phyloP scores from a whole-genome alignment of 92 coral and sea anemone species.

The Palythoa caribaeorum region DNA sequence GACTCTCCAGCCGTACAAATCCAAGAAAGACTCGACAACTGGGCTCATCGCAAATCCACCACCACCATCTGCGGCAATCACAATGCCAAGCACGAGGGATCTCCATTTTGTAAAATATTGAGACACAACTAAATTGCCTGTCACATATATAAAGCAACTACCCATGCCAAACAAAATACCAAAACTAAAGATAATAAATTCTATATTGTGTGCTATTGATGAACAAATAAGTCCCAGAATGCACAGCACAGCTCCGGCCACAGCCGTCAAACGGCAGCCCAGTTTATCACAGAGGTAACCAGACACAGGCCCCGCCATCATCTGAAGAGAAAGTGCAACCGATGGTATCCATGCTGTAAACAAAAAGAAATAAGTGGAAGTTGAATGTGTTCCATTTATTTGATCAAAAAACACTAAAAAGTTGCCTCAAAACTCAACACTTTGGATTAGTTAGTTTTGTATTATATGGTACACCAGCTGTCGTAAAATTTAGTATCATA shows the following conservation, averaged over 20 bases:
- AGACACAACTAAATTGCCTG: conserved; percentile 36
- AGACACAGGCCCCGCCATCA: conserved; percentile 43
- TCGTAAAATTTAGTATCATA: no score
- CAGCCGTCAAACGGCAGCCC: conserved; percentile 37
- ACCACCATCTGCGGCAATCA: conserved; percentile 30
- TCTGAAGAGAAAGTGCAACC: conserved; percentile 23
- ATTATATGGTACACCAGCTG: no score
- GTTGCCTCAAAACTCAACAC: not conserved
- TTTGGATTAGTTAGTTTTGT: no score
- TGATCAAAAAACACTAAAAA: not conserved
- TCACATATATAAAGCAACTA: conserved; percentile 16
- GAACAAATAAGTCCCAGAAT: conserved; percentile 31
- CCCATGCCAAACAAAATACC: conserved; percentile 38
- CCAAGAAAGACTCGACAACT: conserved; percentile 1
- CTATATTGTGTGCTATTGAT: conserved; percentile 31
- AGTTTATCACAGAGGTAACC: conserved; percentile 36
- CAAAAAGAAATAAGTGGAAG: not conserved
- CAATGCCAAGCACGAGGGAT: conserved; percentile 33
- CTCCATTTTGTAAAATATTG: conserved; percentile 41
- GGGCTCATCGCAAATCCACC: conserved; percentile 42
- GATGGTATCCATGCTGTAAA: conserved; percentile 48
- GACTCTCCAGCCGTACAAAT: conserved; percentile 15
- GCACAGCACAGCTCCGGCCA: conserved; percentile 29
- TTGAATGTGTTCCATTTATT: no score
- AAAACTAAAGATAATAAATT: conserved; percentile 18